phyloP scores from a whole-genome alignment of 2,888 invertebrate species.

The Plagodis pulveraria region DNA sequence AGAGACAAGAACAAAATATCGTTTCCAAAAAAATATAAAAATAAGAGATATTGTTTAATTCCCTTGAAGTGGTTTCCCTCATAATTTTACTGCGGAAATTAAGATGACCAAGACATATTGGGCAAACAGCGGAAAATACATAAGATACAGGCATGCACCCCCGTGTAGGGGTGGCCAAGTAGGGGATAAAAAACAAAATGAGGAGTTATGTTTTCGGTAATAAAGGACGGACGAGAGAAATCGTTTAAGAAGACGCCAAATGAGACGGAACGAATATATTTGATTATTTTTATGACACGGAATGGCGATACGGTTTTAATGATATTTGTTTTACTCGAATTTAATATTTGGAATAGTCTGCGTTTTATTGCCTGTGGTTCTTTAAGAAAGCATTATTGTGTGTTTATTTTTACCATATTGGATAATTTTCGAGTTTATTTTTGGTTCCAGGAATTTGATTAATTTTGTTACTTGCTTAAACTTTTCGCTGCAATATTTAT shows the following conservation, averaged over 20 bases:
- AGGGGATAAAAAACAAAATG: conserved; percentile 85
- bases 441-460: too few species aligned
- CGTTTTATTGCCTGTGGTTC: conserved; percentile 54
- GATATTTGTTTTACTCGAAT: conserved; percentile 79
- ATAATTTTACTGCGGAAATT: conserved; percentile 36
- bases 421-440: too few species aligned
- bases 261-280: conserved; percentile 85
- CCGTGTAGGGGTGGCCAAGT: conserved; percentile 69
- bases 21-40: too few species aligned
- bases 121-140: conserved; percentile 59
- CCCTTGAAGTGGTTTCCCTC: conserved; percentile 28
- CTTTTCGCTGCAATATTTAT: too few species aligned
- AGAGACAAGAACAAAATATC: too few species aligned
- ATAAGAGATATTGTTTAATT: conserved; percentile 23
- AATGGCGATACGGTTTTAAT: conserved; percentile 80
- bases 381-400: conserved; percentile 24
- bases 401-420: background rate
- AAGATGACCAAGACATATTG: conserved; percentile 39
- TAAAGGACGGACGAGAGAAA: conserved; percentile 84
- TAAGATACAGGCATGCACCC: conserved; percentile 80
- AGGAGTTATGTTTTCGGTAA: conserved; percentile 85
- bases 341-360: conserved; percentile 67
- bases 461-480: too few species aligned
- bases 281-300: conserved; percentile 83
- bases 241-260: conserved; percentile 84